phyloP scores from a whole-genome alignment of 2,888 invertebrate genomes.

The Noctua fimbriata region DNA sequence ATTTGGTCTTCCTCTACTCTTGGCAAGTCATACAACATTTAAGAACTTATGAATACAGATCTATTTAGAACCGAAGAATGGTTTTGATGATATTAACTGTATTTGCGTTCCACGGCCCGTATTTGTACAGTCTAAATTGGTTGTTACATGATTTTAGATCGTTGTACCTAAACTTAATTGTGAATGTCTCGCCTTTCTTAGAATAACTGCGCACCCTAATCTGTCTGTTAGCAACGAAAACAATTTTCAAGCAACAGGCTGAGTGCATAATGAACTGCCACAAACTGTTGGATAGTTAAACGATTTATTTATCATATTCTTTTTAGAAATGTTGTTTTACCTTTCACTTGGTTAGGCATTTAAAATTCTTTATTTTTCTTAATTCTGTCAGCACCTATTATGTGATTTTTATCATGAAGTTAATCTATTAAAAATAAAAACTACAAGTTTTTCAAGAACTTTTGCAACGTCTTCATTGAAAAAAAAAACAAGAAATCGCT shows the following conservation, averaged over 20 bases:
- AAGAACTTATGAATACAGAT: background rate
- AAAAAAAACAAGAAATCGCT: background rate
- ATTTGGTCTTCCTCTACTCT: no score
- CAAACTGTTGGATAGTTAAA: conserved; percentile 26
- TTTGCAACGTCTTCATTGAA: background rate
- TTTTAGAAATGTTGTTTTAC: background rate
- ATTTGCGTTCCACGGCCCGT: background rate
- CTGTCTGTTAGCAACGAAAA: conserved; percentile 50
- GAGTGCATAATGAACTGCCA: conserved; percentile 53
- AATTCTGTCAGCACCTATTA: background rate
- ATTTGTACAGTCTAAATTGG: background rate
- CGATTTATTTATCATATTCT: conserved; percentile 7
- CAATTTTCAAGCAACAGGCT: conserved; percentile 71
- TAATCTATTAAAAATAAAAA: background rate
- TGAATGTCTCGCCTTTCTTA: background rate
- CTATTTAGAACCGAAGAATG: background rate
- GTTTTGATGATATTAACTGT: background rate
- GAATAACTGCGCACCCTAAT: conserved; percentile 33
- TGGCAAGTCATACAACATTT: background rate
- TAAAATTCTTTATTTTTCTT: background rate
- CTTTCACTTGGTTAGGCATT: background rate
- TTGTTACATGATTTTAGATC: background rate
- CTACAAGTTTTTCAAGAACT: background rate
- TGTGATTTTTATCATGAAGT: background rate
- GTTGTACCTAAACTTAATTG: background rate